Base-by-base conservation (phyloP, 2,797 vertebrate genomes). In the Oreortyx pictus region DNA sequence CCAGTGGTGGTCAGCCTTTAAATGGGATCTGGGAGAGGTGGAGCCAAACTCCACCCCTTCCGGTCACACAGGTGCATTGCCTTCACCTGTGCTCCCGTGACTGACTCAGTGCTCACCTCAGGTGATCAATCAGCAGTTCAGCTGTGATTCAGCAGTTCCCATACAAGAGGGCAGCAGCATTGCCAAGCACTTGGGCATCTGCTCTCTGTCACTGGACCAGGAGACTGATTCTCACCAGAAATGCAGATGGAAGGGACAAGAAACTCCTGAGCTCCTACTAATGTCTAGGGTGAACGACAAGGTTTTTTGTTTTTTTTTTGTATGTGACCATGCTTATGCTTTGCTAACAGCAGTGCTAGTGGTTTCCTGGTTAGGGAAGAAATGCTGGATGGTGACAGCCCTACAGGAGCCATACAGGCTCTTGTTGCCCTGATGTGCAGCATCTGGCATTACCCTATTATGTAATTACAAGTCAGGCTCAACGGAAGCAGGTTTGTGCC, bases 381-480 rank as follows among this genome's bases (percentile, higher is more conserved):
- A 71, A 41, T 61, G 33, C 27, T 29, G 20, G 4, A 3, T 68
- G n/a, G 41, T 74, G 37, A 35, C 62, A 74, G 44, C 8, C 35
- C 25, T 62, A 17, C 6, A 31, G 35, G 27, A 39, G 39, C 52
- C 22, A n/a, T 2, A 2, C n/a, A 52, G 70, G 52, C 79, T n/a
- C 20, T 49, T 68, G 29, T 16, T 3, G 1, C 47, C 25, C 8
- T 29, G 43, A 33, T 35, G 25, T 66, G 59, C 59, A 61, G 54
- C 1, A 4, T 43, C 5, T 59, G 0, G 0, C 9, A 24, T 35
- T 78, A 47, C 44, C 18, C n/a, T 16, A 47, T 20, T 50, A 29
- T 17, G 37, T 15, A 49, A 33, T n/a, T 70, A 83, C 5, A 1
- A 8, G 31, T 72, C 54, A 59, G 43, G 44, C 23, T 56, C 57